Evolutionary conservation across 1,140 invertebrate genomes (phyloP), one percentile per base, ranked within the genome.

Genomic region (Vanessa atalanta): DNA sequence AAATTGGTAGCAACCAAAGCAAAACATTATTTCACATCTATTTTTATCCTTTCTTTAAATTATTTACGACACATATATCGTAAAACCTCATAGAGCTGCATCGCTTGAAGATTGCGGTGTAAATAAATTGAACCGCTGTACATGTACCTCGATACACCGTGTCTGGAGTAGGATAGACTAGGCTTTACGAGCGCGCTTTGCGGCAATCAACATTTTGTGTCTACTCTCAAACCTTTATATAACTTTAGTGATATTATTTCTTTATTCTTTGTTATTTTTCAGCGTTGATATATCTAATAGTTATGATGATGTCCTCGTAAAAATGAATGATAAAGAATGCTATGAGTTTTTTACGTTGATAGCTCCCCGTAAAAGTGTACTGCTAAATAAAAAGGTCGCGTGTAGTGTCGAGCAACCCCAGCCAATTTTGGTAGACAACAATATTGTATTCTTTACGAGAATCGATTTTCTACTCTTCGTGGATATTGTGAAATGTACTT

Each of bases 361-460:
- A 15, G 11, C n/a, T 51, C n/a, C 0, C 15, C 50, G 50, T 51
- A 53, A 53, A 53, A 16, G 15, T 53, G 5, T n/a, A 16, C n/a
- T 53, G n/a, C n/a, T 53, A 53, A 53, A 53, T 53, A 53, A 53
- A 50, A 53, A 16, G 50, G 50, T 53, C 50, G 50, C n/a, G 6
- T 53, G n/a, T 53, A 53, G n/a, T 53, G 15, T 53, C 15, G 15
- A 16, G 50, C 14, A 51, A 51, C 14, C 50, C 15, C 15, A 53
- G n/a, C 15, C n/a, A 53, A n/a, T 53, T n/a, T 53, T 53, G 15
- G 14, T 53, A 16, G n/a, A 53, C 50, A 8, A 16, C 15, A n/a
- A 53, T 53, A 53, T 53, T 53, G n/a, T 53, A 8, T 53, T 15
- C n/a, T 53, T 53, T 53, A 53, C n/a, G 50, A 53, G n/a, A 53